Evolutionary conservation across 2,113 vertebrate species (phyloP), one percentile per base, ranked within the genome.

Genomic region (Megaceryle maxima): DNA sequence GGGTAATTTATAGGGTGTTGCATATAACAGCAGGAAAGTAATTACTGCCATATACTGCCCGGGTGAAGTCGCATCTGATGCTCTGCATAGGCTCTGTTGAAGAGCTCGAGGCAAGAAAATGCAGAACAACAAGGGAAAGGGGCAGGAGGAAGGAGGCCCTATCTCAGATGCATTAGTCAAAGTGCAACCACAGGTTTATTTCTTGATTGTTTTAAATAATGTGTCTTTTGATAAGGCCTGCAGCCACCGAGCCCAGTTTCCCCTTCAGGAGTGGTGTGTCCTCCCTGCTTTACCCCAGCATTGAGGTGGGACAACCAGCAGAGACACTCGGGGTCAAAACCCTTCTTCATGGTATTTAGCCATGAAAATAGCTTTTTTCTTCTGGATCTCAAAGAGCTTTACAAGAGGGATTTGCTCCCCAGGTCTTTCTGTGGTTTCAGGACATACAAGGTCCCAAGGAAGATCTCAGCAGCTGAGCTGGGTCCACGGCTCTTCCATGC

Each of bases 21-120:
- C 11, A 13, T 68, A 0, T 29, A 44, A 37, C 4, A 0, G 39
- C 80, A 72, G 83, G 86, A 67, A 69, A 21, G 69, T 35, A 10
- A 69, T 80, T 50, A 2, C 41, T 63, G 48, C 43, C 0, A 0
- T 21, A 8, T 18, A 35, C 17, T 16, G 56, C 66, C 81, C 22
- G 77, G 79, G 53, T 5, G 3, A 44, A 73, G 68, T 16, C 3
- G 0, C 41, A 43, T 44, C 44, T 68, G 68, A 77, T 82, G 62
- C 85, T 53, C 3, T 1, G 41, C 0, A 0, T 31, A 24, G 77
- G 43, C 48, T 13, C 0, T 4, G 2, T 3, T 0, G 0, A 57
- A 62, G 37, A 70, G 50, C n/a, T 75, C 12, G 6, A 44, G 74
- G n/a, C 62, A 8, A 79, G 78, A 44, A 41, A 46, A 69, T 8